Percentiles rank a stretch among this genome's conserved stretches.
These are phyloP conservation scores for Orestias chungarensis DNA, from an alignment of 2,797 vertebrate species.

Conservation along the genomic window DNA sequence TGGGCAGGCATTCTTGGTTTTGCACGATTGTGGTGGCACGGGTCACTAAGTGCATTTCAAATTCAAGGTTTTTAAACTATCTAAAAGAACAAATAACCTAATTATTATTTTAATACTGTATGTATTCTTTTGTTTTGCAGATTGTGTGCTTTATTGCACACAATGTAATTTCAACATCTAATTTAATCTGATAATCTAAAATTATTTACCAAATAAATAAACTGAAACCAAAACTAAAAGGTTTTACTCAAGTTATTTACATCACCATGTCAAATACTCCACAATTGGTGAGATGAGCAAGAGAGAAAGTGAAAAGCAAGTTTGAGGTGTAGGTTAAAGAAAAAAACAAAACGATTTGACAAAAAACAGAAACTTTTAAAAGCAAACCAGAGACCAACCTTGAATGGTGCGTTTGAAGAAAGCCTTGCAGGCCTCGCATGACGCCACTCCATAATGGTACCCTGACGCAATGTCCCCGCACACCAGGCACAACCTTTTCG, in stretches of 20 bases:
- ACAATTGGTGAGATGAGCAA: no score
- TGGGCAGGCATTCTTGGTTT: conserved; percentile 39
- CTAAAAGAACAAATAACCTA: conserved; percentile 1
- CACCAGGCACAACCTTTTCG: conserved; percentile 98
- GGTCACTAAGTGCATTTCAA: conserved; percentile 12
- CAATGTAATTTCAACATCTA: background rate
- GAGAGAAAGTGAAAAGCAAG: no score
- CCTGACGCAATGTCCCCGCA: conserved; percentile 98
- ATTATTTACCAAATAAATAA: background rate
- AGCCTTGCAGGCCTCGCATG: conserved; percentile 98
- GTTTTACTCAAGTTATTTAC: background rate
- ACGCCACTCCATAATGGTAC: conserved; percentile 98
- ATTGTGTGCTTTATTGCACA: background rate
- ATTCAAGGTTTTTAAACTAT: conserved; percentile 14
- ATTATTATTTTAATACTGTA: background rate
- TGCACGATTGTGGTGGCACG: conserved; percentile 26
- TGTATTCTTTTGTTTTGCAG: background rate
- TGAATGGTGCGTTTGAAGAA: conserved; percentile 99
- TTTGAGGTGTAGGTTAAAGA: background rate
- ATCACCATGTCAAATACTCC: background rate
- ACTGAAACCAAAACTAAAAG: background rate
- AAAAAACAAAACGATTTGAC: background rate
- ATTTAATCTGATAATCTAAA: no score
- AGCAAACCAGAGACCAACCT: conserved; percentile 86
- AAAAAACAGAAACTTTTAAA: conserved; percentile 1